phyloP scores from a whole-genome alignment of 2,888 invertebrate genomes.

The Podotricha telesiphe region DNA sequence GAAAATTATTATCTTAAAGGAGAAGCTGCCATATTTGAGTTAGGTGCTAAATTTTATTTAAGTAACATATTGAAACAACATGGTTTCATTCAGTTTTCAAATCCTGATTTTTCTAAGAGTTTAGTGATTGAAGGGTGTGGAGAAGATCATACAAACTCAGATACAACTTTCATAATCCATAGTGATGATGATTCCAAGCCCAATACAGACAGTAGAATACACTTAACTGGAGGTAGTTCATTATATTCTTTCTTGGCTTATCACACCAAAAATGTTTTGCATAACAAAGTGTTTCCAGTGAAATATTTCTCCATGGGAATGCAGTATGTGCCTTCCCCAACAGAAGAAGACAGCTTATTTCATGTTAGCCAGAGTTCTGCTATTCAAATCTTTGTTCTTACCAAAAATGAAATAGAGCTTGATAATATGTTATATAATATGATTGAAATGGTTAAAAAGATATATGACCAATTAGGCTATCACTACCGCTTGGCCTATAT shows the following conservation, averaged over 20 bases:
- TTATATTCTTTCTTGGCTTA: constrained; percentile 89
- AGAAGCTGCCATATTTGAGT: constrained; percentile 89
- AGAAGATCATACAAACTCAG: constrained; percentile 80
- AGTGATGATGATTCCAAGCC: constrained; percentile 81
- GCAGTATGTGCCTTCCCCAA: constrained; percentile 83
- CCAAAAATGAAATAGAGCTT: constrained; percentile 74
- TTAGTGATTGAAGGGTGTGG: constrained; percentile 90
- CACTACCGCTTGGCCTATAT: constrained; percentile 86
- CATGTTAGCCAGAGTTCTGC: constrained; percentile 87
- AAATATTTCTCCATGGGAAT: constrained; percentile 88
- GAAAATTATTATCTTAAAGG: constrained; percentile 85
- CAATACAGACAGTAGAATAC: constrained; percentile 84
- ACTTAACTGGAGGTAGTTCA: constrained; percentile 90
- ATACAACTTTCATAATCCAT: constrained; percentile 84
- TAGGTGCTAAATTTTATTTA: constrained; percentile 83
- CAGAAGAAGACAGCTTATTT: constrained; percentile 82
- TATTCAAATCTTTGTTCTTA: constrained; percentile 86
- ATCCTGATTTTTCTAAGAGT: constrained; percentile 91
- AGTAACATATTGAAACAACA: constrained; percentile 67
- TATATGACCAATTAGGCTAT: constrained; percentile 86
- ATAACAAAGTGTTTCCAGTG: constrained; percentile 86
- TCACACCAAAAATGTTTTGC: constrained; percentile 86
- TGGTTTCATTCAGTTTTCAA: constrained; percentile 86
- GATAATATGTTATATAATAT: constrained; percentile 83
- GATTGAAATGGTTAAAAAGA: constrained; percentile 73